A percentile compares a stretch with the other conserved stretches of the same genome.
phyloP scores from a whole-genome alignment of 2,113 vertebrate species.

The Corythaeola cristata region DNA sequence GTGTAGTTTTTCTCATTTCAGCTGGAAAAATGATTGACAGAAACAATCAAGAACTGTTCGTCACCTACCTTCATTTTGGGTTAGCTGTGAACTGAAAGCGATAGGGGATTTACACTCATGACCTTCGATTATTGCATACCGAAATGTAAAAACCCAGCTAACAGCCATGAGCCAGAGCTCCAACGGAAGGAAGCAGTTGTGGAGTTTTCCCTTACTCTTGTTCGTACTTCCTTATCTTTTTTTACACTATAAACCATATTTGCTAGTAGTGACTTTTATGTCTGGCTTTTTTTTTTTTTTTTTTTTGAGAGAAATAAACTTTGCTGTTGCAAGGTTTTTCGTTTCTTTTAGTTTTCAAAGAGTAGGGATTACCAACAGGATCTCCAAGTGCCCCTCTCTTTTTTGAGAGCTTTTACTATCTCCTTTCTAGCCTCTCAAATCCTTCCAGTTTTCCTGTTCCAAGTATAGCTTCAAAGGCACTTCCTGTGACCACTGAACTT shows the following conservation, averaged over 20 bases:
- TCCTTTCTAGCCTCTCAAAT: neutral
- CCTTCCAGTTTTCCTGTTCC: neutral
- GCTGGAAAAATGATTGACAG: constrained; percentile 60
- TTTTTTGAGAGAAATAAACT: neutral
- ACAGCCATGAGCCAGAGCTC: neutral
- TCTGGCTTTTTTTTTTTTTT: neutral
- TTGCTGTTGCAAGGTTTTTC: neutral
- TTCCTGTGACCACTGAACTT: neutral
- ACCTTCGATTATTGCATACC: constrained; percentile 44
- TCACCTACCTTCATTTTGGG: constrained; percentile 16
- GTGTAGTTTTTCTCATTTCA: constrained; percentile 55
- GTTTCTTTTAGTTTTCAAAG: neutral
- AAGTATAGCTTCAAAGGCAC: neutral
- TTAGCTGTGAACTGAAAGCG: constrained; percentile 46
- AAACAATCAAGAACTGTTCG: constrained; percentile 60
- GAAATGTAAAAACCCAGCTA: neutral
- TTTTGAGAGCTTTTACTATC: neutral
- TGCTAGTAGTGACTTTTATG: neutral
- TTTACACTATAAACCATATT: neutral
- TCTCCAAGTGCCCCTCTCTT: neutral
- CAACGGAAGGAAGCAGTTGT: neutral
- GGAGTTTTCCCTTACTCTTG: neutral
- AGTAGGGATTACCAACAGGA: neutral
- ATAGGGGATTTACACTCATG: constrained; percentile 35
- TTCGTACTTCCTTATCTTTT: neutral